Evolutionary conservation across 2,888 invertebrate species (phyloP), one percentile per base, ranked within the genome.

Genomic region (Meta bourneti): DNA sequence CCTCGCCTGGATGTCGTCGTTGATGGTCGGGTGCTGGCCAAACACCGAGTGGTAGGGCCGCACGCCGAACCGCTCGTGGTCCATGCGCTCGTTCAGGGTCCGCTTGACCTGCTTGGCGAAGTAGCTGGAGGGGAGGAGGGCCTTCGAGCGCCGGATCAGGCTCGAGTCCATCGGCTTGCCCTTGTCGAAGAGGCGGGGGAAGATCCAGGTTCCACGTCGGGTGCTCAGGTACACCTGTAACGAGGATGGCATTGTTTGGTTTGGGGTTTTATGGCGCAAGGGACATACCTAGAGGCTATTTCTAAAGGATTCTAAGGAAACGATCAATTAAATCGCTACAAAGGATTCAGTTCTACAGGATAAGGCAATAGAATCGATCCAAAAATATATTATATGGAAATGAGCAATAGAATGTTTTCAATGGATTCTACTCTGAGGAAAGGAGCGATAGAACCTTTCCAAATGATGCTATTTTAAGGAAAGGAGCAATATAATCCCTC

Each of bases 161-260:
- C 34, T 69, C 8, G 83, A 19, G 72, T 95, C 95, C 9, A 94
- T 94, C 0, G 95, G 95, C 69, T 94, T 93, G 13, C 95, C 95
- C 93, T 94, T 94, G 82, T 95, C 94, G 54, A 95, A 94, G 78
- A 95, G 94, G n/a, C 95, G 94, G 87, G 95, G 94, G 77, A 95
- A 94, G 7, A 96, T 94, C 95, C 95, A 96, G 9, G 95, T 95
- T 9, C 95, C 95, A 20, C 95, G 93, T 5, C 95, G 94, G 0
- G 95, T 95, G 34, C 95, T 95, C 70, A 95, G 92, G 91, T 95
- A 95, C 1, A 95, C 95, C 95, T 95, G 61, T 16, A 86, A 75
- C 34, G 19, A 78, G 49, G 52, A 34, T 2, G 34, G 34, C 34
- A 34, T 34, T 34, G 34, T 1, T 34, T 34, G 34, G 34, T 34